Conservation (phyloP, 2,888 invertebrate genomes). For the Odiellus spinosus region DNA sequence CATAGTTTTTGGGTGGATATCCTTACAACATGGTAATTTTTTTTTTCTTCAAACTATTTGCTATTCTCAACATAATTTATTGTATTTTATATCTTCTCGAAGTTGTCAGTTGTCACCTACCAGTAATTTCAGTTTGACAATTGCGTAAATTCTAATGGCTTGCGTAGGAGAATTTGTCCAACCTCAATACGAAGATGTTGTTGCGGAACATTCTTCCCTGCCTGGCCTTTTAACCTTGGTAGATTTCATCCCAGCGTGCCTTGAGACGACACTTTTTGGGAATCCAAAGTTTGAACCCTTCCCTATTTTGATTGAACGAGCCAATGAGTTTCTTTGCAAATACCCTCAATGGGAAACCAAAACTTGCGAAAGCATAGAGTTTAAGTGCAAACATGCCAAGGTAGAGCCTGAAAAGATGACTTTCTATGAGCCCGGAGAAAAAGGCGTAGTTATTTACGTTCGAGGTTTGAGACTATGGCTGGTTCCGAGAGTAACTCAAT, state of each 20-base stretch:
- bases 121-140: too few relatives aligned
- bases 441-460: background rate
- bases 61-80: too few relatives aligned
- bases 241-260: background rate
- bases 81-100: too few relatives aligned
- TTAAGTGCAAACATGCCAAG: slow-evolving; percentile 6
- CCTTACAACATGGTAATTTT: too few relatives aligned
- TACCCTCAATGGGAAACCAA: slow-evolving; percentile 14
- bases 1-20: too few relatives aligned
- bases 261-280: background rate
- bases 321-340: slow-evolving; percentile 13
- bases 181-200: background rate
- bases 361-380: slow-evolving; percentile 19
- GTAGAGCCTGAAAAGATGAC: slow-evolving; percentile 15
- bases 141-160: too few relatives aligned
- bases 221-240: background rate
- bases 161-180: background rate
- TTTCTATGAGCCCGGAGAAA: slow-evolving; percentile 7
- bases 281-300: background rate
- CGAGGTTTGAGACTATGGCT: slow-evolving; percentile 7
- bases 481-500: slow-evolving; percentile 2
- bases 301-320: slow-evolving; percentile 10
- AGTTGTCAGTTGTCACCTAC: too few relatives aligned
- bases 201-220: background rate
- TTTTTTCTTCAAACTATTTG: too few relatives aligned